Conservation (phyloP, 1,140 invertebrate species). For the Heliconius hermathena region DNA sequence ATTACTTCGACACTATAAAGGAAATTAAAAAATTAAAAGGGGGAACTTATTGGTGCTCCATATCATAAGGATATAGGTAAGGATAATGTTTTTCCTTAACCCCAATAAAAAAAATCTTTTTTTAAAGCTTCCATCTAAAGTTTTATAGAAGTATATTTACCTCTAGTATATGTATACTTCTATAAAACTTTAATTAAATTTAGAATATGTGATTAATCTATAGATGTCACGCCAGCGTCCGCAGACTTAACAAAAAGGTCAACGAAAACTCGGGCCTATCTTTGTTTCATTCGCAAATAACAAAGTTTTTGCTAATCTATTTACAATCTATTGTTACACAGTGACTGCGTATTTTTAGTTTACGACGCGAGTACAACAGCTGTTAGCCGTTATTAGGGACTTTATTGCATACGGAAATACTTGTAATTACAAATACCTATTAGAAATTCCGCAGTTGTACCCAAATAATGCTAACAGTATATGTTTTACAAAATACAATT, state of each 20-base stretch:
- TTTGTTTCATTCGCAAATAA: slow-evolving; percentile 24
- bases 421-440: not conserved
- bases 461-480: not conserved
- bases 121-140: too few species aligned
- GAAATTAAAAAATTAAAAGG: too few species aligned
- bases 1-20: too few species aligned
- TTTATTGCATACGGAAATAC: slow-evolving; percentile 2
- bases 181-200: too few species aligned
- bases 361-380: slow-evolving; percentile 17
- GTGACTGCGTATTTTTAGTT: slow-evolving; percentile 28
- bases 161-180: too few species aligned
- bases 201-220: too few species aligned
- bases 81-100: too few species aligned
- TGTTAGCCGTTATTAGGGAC: slow-evolving; percentile 3
- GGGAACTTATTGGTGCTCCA: too few species aligned
- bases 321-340: slow-evolving; percentile 32
- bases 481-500: too few species aligned
- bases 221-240: not conserved
- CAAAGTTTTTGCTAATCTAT: slow-evolving; percentile 31
- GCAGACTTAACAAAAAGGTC: not conserved
- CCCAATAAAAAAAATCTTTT: too few species aligned
- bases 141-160: too few species aligned
- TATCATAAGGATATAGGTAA: too few species aligned
- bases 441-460: not conserved
- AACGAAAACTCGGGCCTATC: slow-evolving; percentile 1